Percentiles rank a stretch among this genome's conserved stretches.
Conservation (phyloP, 2,797 vertebrate species). For the Hoplostethus atlanticus region DNA sequence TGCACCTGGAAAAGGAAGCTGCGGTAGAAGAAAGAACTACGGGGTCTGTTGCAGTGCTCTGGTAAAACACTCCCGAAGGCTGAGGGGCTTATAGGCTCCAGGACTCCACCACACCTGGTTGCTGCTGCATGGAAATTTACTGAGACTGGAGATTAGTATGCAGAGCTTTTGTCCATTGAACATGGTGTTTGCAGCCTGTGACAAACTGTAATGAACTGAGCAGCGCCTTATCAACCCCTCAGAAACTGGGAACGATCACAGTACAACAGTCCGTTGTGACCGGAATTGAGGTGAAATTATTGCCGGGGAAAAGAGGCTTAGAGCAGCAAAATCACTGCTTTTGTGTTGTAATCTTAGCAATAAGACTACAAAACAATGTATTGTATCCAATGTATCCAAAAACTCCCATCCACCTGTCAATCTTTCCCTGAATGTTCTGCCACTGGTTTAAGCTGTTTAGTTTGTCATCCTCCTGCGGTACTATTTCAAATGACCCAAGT, state of each 20-base stretch:
- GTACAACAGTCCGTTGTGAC: constrained; percentile 41
- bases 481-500: background rate
- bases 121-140: constrained; percentile 61
- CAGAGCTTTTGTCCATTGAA: constrained; percentile 74
- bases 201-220: constrained; percentile 74
- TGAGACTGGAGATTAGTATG: constrained; percentile 74
- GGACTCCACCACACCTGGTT: constrained; percentile 60
- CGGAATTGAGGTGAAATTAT: constrained; percentile 33
- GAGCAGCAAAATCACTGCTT: constrained; percentile 13
- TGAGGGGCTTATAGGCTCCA: background rate
- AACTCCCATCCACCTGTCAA: constrained; percentile 8
- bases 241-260: constrained; percentile 67
- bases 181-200: constrained; percentile 67
- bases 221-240: constrained; percentile 67
- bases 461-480: background rate
- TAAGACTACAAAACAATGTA: constrained; percentile 1
- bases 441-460: background rate
- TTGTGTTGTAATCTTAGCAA: constrained; percentile 32
- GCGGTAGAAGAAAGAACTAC: constrained; percentile 31
- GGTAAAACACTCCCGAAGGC: constrained; percentile 35
- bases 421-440: constrained; percentile 16
- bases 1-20: constrained; percentile 7
- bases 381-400: background rate
- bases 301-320: constrained; percentile 20
- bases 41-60: constrained; percentile 8